phyloP scores from a whole-genome alignment of 2,113 vertebrate species.

The Nipponia nippon region DNA sequence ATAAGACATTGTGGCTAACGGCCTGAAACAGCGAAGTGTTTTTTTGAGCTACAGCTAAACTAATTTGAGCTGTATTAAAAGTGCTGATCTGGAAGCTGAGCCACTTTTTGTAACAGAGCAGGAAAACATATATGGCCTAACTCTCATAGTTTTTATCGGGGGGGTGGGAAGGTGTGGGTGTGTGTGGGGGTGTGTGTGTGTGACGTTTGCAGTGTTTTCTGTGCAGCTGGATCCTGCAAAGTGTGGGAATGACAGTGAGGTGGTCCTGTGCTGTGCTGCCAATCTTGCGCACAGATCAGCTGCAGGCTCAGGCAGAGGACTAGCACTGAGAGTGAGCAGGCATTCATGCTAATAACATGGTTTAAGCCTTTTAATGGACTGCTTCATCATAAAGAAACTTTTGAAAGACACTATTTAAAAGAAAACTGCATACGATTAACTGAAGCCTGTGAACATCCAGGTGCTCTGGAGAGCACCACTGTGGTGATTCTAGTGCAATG shows the following conservation, averaged over 20 bases:
- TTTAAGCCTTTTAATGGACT: neutral
- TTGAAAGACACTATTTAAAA: neutral
- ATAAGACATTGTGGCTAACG: constrained; percentile 69
- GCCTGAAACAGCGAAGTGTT: constrained; percentile 61
- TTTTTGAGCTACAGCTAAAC: constrained; percentile 55
- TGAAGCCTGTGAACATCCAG: neutral
- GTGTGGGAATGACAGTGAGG: neutral
- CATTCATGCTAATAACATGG: neutral
- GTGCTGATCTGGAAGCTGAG: constrained; percentile 41
- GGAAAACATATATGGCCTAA: neutral
- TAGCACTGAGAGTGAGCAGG: neutral
- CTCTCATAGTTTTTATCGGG: neutral
- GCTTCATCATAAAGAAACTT: neutral
- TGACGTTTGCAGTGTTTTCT: neutral
- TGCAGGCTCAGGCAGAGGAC: neutral
- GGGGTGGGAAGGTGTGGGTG: too few species aligned
- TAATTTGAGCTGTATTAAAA: constrained; percentile 57
- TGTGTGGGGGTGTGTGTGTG: fast-evolving
- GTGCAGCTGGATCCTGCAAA: neutral
- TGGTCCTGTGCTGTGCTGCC: neutral
- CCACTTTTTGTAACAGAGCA: neutral
- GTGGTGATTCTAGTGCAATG: neutral
- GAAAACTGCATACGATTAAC: neutral
- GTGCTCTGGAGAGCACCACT: neutral
- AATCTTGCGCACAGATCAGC: fast-evolving